phyloP scores from a whole-genome alignment of 2,888 invertebrate species.

The Lottia gigantea region DNA sequence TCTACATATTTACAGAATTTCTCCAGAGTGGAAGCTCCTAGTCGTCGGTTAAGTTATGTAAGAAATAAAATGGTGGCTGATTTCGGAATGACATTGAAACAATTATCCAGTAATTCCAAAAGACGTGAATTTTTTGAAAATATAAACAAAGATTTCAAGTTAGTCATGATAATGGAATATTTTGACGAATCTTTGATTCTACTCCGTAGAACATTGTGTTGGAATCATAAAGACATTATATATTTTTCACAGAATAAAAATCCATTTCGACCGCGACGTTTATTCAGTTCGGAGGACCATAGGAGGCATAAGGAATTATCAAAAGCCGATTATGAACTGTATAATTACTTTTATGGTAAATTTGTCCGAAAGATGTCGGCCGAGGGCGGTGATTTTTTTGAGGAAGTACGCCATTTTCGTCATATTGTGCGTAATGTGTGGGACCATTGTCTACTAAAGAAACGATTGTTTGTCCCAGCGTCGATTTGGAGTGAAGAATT shows the following conservation, averaged over 20 bases:
- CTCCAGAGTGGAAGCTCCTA: slow-evolving; percentile 5
- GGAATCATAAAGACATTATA: slow-evolving; percentile 44
- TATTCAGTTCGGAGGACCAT: slow-evolving; percentile 24
- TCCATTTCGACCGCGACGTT: slow-evolving; percentile 22
- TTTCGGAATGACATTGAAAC: slow-evolving; percentile 22
- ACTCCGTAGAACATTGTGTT: slow-evolving; percentile 43
- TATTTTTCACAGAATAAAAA: slow-evolving; percentile 38
- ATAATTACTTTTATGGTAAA: slow-evolving; percentile 20
- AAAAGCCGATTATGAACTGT: slow-evolving; percentile 27
- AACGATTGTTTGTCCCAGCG: slow-evolving; percentile 19
- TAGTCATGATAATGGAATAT: slow-evolving; percentile 47
- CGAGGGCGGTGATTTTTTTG: slow-evolving; percentile 19
- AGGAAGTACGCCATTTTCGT: slow-evolving; percentile 26
- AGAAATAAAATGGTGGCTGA: slow-evolving; percentile 35
- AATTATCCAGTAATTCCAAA: slow-evolving; percentile 14
- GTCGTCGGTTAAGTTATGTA: slow-evolving; percentile 20
- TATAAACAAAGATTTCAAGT: slow-evolving; percentile 38
- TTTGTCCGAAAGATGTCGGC: slow-evolving; percentile 20
- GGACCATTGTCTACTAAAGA: slow-evolving; percentile 18
- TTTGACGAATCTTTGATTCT: slow-evolving; percentile 49
- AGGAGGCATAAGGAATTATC: slow-evolving; percentile 21
- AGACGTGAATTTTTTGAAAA: slow-evolving; percentile 28
- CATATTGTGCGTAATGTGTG: slow-evolving; percentile 10
- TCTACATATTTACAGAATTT: slow-evolving; percentile 25
- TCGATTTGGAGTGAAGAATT: slow-evolving; percentile 34